Conservation (phyloP, 2,113 vertebrate species). For the Theristicus caerulescens region DNA sequence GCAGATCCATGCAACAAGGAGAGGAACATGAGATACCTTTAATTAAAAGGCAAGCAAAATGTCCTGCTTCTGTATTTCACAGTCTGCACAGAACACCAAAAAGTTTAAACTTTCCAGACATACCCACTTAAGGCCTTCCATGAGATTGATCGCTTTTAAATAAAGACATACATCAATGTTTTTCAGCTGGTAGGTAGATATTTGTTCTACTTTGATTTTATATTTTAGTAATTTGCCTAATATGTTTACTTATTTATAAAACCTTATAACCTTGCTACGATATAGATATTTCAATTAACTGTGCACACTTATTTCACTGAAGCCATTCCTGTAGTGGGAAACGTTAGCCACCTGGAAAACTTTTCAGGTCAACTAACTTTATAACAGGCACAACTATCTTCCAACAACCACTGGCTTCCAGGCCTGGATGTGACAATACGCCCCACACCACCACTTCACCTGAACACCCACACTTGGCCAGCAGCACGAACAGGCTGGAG, state of each 20-base stretch:
- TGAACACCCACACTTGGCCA: rapidly evolving
- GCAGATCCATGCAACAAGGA: neutral
- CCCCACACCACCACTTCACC: neutral
- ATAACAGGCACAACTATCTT: neutral
- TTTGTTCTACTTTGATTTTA: neutral
- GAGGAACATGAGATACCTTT: neutral
- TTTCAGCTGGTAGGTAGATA: neutral
- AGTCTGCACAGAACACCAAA: neutral
- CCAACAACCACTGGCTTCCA: neutral
- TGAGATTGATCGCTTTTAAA: neutral
- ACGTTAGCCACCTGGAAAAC: neutral
- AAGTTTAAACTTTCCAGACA: neutral
- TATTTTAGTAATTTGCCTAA: neutral
- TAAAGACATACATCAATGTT: neutral
- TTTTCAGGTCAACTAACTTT: neutral
- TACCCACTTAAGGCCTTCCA: neutral
- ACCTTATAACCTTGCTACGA: neutral
- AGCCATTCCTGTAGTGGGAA: neutral
- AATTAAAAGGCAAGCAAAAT: neutral
- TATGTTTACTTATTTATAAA: neutral
- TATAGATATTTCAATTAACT: neutral
- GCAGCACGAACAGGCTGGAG: neutral
- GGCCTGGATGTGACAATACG: neutral
- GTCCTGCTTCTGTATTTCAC: neutral
- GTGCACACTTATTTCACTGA: neutral